phyloP scores from a whole-genome alignment of 2,113 vertebrate species.

The Drymodes brunneopygia region DNA sequence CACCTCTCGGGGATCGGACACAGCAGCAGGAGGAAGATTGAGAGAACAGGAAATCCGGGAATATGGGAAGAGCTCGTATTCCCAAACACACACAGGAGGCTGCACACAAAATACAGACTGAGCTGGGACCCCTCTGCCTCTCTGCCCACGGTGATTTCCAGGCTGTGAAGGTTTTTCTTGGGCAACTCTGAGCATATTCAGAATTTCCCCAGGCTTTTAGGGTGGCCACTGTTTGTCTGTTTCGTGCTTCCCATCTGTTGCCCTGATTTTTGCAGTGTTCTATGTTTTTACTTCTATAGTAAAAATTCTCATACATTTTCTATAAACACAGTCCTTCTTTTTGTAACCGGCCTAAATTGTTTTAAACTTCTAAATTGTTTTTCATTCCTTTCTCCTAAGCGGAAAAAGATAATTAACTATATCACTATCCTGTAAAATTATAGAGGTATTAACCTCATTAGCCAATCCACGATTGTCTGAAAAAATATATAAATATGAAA shows the following conservation, averaged over 20 bases:
- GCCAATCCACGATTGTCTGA: no score
- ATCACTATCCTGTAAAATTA: no score
- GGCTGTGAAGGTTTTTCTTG: background rate
- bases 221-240: background rate
- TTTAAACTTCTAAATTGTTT: no score
- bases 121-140: background rate
- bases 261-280: no score
- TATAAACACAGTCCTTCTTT: no score
- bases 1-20: background rate
- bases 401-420: no score
- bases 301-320: no score
- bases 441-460: no score
- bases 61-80: background rate
- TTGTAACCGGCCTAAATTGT: no score
- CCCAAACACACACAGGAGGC: background rate
- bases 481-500: no score
- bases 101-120: accelerated
- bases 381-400: no score
- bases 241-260: background rate
- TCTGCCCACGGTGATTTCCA: background rate
- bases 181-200: background rate
- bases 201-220: background rate
- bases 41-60: background rate
- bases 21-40: background rate
- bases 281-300: no score